Evolutionary conservation across 2,888 invertebrate genomes (phyloP).

Genomic region (Diloba caeruleocephala): DNA sequence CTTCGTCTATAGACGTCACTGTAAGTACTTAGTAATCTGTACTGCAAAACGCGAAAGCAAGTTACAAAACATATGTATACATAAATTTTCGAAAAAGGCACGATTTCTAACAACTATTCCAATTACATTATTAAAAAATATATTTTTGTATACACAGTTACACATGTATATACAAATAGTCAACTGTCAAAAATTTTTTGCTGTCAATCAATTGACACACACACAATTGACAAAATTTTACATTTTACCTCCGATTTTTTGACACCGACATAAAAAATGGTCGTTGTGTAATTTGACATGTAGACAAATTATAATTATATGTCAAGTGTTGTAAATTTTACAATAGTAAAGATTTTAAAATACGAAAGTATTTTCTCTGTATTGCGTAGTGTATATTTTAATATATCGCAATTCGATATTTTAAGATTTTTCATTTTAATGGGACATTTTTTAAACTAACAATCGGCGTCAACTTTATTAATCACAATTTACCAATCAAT

Average conservation of each 20-base stretch:
- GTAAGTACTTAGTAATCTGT: conserved; percentile 11
- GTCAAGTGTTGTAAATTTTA: no score
- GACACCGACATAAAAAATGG: no score
- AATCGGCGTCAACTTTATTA: background rate
- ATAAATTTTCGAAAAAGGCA: conserved; percentile 56
- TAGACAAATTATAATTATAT: conserved; percentile 31
- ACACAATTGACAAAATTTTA: background rate
- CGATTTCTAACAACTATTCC: conserved; percentile 55
- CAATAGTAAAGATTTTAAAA: no score
- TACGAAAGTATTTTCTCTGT: no score
- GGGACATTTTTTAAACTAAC: no score
- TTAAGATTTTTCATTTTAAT: no score
- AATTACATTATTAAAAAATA: conserved; percentile 21
- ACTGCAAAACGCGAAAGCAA: conserved; percentile 18
- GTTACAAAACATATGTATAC: conserved; percentile 42
- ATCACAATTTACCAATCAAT: background rate
- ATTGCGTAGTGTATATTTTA: no score
- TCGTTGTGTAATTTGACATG: no score
- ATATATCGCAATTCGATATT: no score
- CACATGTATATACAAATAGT: conserved; percentile 41
- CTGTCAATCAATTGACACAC: conserved; percentile 21
- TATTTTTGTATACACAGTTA: conserved; percentile 33
- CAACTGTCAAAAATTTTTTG: conserved; percentile 12
- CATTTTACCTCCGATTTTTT: no score
- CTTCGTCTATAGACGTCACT: conserved; percentile 1